These are phyloP conservation scores for Tylochromis polylepis DNA, from an alignment of 2,113 vertebrate species.

Conservation along the genomic window DNA sequence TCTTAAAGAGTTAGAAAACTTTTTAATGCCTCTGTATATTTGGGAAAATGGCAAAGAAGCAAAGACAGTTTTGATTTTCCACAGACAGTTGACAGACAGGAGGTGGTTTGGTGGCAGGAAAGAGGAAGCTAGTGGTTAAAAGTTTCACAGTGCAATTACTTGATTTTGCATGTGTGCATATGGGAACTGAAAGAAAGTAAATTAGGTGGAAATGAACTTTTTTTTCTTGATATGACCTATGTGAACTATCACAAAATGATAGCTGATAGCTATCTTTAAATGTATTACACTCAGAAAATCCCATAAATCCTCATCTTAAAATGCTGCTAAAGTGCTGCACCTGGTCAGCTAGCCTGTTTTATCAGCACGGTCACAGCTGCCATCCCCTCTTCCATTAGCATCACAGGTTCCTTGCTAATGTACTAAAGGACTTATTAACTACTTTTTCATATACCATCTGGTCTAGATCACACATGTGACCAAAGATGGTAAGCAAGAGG, in stretches of 20 bases:
- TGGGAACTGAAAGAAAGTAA: background rate
- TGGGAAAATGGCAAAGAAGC: no score
- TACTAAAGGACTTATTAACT: no score
- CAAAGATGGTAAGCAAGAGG: no score
- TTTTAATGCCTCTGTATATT: no score
- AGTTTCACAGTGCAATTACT: fast-evolving
- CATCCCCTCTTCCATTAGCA: background rate
- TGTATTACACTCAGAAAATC: fast-evolving
- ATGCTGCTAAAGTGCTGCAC: background rate
- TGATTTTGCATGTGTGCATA: background rate
- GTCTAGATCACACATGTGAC: no score
- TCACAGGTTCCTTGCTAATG: no score
- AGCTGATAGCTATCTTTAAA: background rate
- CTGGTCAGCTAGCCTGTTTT: background rate
- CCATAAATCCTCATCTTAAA: background rate
- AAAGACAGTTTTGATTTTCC: background rate
- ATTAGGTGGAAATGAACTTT: fast-evolving
- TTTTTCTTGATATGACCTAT: background rate
- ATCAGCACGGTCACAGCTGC: background rate
- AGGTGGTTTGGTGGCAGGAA: background rate
- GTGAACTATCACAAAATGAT: background rate
- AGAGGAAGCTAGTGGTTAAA: background rate
- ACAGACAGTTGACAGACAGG: background rate
- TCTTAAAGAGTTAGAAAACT: background rate
- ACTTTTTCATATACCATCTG: no score